Percentiles rank a stretch among this genome's conserved stretches.
Evolutionary conservation across 1,140 invertebrate genomes (phyloP).

Genomic region (Cephus cinctus): DNA sequence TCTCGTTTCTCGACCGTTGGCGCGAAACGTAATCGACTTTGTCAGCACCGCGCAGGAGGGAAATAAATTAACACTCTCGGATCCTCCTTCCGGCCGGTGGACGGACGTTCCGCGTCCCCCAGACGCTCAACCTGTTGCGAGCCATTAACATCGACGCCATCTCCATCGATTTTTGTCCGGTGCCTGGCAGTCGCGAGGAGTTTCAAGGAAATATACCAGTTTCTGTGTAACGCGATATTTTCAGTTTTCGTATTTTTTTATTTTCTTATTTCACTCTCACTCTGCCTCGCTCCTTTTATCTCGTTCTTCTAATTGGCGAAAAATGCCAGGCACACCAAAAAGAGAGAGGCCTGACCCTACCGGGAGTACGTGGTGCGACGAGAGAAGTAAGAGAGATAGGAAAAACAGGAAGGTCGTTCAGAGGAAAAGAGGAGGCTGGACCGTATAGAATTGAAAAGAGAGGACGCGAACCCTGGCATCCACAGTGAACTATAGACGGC

Average conservation of each 20-base stretch:
- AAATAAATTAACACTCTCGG: too few relatives aligned
- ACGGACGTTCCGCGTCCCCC: neutral
- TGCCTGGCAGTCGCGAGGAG: neutral
- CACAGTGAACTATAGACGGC: slow-evolving; percentile 10
- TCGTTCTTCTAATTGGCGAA: too few relatives aligned
- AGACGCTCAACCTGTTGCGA: neutral
- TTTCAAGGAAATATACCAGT: too few relatives aligned
- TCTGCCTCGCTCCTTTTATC: too few relatives aligned
- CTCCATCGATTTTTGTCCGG: neutral
- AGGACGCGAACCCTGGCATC: too few relatives aligned
- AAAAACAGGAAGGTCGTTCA: slow-evolving; percentile 18
- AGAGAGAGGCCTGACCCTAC: slow-evolving; percentile 1
- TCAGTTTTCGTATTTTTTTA: too few relatives aligned
- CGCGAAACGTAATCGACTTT: neutral
- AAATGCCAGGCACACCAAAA: too few relatives aligned
- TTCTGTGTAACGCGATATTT: too few relatives aligned
- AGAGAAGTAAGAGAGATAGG: slow-evolving; percentile 21
- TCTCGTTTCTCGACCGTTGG: neutral
- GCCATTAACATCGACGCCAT: neutral
- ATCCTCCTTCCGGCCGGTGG: neutral
- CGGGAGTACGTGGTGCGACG: slow-evolving; percentile 14
- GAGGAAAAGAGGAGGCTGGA: slow-evolving; percentile 13
- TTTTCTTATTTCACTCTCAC: too few relatives aligned
- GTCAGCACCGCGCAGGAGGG: neutral
- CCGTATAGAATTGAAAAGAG: too few relatives aligned